Conservation (phyloP, 2,113 vertebrate genomes). For the Gadus macrocephalus region DNA sequence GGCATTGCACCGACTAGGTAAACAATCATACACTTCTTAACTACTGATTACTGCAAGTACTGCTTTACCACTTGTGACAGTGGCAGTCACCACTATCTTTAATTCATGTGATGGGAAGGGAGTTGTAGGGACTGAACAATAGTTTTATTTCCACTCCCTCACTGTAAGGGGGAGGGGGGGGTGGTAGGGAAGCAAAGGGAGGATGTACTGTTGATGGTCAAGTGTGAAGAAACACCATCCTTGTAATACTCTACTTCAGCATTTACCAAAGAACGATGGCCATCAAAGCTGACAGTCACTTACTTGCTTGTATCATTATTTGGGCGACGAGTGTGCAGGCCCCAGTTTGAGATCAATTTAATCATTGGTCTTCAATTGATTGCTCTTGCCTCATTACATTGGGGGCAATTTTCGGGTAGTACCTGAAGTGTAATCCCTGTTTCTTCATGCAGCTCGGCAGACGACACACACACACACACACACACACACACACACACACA, state of each 20-base stretch:
- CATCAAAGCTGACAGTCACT: not conserved
- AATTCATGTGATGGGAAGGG: too few relatives aligned
- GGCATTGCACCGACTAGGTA: too few relatives aligned
- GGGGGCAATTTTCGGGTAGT: not conserved
- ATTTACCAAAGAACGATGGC: not conserved
- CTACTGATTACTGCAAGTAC: too few relatives aligned
- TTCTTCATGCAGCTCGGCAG: too few relatives aligned
- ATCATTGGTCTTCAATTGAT: constrained; percentile 4
- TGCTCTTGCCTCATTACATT: constrained; percentile 1
- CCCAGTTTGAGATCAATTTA: not conserved
- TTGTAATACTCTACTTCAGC: not conserved
- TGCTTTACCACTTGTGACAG: too few relatives aligned
- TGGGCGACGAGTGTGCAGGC: not conserved
- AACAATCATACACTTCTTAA: too few relatives aligned
- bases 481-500: too few relatives aligned
- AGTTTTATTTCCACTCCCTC: too few relatives aligned
- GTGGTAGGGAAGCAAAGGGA: not conserved
- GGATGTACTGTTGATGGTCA: not conserved
- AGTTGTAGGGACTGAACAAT: too few relatives aligned
- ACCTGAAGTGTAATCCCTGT: not conserved
- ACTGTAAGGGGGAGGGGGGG: not conserved
- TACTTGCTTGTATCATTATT: not conserved
- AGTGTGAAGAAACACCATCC: too few relatives aligned
- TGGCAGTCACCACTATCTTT: too few relatives aligned
- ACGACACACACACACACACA: too few relatives aligned